Conservation (phyloP, 2,888 invertebrate species). For the Noctua janthe region DNA sequence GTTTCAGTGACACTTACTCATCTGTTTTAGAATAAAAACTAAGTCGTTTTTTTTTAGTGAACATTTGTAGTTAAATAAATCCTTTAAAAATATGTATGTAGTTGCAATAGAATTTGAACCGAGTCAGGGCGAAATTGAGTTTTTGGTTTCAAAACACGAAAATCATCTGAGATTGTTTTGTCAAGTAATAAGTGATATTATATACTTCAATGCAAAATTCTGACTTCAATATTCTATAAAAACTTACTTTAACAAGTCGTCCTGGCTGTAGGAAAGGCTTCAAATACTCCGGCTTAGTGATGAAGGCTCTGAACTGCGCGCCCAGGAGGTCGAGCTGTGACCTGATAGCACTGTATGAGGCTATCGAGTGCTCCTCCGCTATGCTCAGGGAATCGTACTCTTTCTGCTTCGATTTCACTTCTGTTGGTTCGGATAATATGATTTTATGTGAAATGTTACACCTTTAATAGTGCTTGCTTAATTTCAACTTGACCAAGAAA, state of each 20-base stretch:
- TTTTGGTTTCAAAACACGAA: not conserved
- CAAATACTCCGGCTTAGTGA: constrained; percentile 96
- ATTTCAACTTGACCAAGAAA: not conserved
- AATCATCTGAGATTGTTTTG: not conserved
- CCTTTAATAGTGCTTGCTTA: not conserved
- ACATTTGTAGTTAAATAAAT: not conserved
- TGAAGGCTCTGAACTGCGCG: constrained; percentile 93
- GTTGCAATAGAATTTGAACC: not conserved
- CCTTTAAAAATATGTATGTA: not conserved
- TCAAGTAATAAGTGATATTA: not conserved
- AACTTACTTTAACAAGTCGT: constrained; percentile 95
- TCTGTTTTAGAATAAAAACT: not conserved
- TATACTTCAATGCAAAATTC: not conserved
- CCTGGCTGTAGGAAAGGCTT: constrained; percentile 99
- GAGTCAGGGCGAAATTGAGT: not conserved
- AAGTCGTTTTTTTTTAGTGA: not conserved
- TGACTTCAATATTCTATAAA: not conserved
- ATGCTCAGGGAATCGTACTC: constrained; percentile 92
- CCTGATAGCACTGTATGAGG: constrained; percentile 96
- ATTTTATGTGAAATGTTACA: not conserved
- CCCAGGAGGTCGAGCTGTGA: constrained; percentile 94
- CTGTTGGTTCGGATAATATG: constrained; percentile 79
- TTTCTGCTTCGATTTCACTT: constrained; percentile 92
- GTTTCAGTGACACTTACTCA: no score
- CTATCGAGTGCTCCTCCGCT: constrained; percentile 93